Percentiles rank a stretch among this genome's conserved stretches.
Conservation (phyloP, 2,113 vertebrate genomes). For the Mixornis gularis region DNA sequence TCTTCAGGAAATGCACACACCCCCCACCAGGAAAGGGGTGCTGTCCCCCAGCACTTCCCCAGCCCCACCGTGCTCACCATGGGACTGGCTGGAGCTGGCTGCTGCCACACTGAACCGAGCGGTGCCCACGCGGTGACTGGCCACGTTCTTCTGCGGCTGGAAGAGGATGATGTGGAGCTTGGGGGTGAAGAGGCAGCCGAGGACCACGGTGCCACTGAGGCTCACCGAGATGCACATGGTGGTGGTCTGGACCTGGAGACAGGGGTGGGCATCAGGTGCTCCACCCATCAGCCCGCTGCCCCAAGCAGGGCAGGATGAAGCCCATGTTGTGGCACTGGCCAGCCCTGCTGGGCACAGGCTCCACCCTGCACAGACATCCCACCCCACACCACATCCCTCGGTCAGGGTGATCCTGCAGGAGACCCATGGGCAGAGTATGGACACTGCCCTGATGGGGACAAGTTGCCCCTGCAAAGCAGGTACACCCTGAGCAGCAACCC, state of each 20-base stretch:
- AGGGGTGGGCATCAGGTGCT: not conserved
- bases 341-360: not conserved
- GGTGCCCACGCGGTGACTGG: conserved; percentile 82
- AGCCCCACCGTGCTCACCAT: conserved; percentile 64
- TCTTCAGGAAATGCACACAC: not conserved
- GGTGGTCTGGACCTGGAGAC: conserved; percentile 92
- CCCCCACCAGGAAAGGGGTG: not conserved
- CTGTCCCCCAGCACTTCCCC: not conserved
- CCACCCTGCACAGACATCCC: not conserved
- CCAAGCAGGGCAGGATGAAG: not conserved
- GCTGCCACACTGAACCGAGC: conserved; percentile 84
- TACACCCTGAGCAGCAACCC: not conserved
- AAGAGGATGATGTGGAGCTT: conserved; percentile 98
- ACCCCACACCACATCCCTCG: not conserved
- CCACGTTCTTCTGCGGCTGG: conserved; percentile 96
- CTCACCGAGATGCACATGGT: conserved; percentile 98
- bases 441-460: not conserved
- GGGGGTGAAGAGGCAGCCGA: conserved; percentile 93
- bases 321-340: not conserved
- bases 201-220: conserved; percentile 93
- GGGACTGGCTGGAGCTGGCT: conserved; percentile 81
- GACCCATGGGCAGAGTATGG: not conserved
- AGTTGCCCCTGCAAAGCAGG: not conserved
- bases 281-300: not conserved
- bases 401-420: not conserved